A percentile compares a stretch with the other conserved stretches of the same genome.
Evolutionary conservation across 2,888 invertebrate species (phyloP).

Genomic region (Callyntrura guangdongensis): DNA sequence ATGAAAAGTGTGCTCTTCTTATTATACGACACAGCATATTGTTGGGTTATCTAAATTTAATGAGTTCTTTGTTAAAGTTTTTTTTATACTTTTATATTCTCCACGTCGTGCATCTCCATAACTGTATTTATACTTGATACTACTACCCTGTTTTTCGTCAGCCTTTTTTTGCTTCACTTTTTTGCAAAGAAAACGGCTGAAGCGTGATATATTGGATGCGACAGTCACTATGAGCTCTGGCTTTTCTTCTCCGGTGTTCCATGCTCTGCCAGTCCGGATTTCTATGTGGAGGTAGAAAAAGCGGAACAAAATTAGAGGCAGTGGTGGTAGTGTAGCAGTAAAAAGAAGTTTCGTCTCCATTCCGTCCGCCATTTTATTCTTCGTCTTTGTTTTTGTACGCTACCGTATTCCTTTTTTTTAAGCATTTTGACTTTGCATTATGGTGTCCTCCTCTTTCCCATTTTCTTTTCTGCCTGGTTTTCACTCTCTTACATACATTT

Average conservation of each 20-base stretch:
- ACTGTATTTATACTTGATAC: not conserved
- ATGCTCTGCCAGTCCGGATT: not conserved
- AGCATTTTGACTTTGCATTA: slow-evolving; percentile 53
- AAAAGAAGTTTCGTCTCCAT: slow-evolving; percentile 54
- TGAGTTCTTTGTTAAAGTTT: slow-evolving; percentile 60
- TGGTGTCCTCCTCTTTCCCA: slow-evolving; percentile 61
- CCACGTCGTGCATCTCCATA: not conserved
- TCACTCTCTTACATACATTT: slow-evolving; percentile 40
- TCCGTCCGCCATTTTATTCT: not conserved
- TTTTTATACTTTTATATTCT: not conserved
- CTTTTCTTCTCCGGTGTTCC: slow-evolving; percentile 8
- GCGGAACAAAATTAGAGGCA: not conserved
- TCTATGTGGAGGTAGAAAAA: not conserved
- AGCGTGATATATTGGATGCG: too few relatives aligned
- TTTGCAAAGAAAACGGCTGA: not conserved
- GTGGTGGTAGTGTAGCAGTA: too few relatives aligned
- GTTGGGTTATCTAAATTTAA: slow-evolving; percentile 69
- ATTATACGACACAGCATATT: slow-evolving; percentile 46
- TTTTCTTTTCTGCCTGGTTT: slow-evolving; percentile 29
- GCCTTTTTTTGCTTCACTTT: not conserved
- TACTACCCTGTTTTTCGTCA: not conserved
- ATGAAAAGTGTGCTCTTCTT: not conserved
- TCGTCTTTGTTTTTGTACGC: not conserved
- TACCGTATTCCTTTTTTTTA: slow-evolving; percentile 27
- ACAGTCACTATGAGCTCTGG: not conserved